Evolutionary conservation across 2,113 vertebrate genomes (phyloP).

Genomic region (Nerophis ophidion): DNA sequence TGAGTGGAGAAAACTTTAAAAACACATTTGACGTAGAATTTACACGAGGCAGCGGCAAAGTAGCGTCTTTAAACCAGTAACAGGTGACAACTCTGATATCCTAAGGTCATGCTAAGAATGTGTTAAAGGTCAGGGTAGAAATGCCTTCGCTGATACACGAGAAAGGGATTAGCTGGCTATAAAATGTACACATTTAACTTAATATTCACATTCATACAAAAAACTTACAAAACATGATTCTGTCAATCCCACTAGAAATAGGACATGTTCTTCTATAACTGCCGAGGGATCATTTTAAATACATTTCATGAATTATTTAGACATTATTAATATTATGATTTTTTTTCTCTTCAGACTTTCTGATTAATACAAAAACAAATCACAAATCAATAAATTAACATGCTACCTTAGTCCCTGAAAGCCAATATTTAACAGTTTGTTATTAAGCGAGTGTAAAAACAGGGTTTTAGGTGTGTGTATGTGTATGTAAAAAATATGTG

Average conservation of each 20-base stretch:
- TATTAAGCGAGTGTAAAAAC: conserved; percentile 59
- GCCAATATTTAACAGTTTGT: conserved; percentile 81
- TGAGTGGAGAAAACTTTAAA: conserved; percentile 70
- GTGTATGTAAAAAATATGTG: conserved; percentile 39
- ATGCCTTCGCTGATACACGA: conserved; percentile 65
- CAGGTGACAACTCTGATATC: conserved; percentile 29
- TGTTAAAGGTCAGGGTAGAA: conserved; percentile 63
- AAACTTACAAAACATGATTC: conserved; percentile 71
- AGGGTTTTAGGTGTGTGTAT: conserved; percentile 40
- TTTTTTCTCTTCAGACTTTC: conserved; percentile 49
- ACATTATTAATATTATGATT: conserved; percentile 66
- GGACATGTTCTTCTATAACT: conserved; percentile 56
- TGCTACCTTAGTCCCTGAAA: conserved; percentile 97
- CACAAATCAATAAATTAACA: conserved; percentile 97
- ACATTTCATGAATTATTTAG: conserved; percentile 71
- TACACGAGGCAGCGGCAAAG: conserved; percentile 60
- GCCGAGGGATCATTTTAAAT: conserved; percentile 70
- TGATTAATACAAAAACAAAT: conserved; percentile 55
- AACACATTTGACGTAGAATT: conserved; percentile 64
- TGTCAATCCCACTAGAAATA: conserved; percentile 70
- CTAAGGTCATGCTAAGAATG: conserved; percentile 55
- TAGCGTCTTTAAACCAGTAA: conserved; percentile 21
- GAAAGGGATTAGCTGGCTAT: conserved; percentile 73
- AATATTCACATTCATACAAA: conserved; percentile 78
- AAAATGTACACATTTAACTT: conserved; percentile 76